phyloP scores from a whole-genome alignment of 2,888 invertebrate genomes.

The Tholera decimalis region DNA sequence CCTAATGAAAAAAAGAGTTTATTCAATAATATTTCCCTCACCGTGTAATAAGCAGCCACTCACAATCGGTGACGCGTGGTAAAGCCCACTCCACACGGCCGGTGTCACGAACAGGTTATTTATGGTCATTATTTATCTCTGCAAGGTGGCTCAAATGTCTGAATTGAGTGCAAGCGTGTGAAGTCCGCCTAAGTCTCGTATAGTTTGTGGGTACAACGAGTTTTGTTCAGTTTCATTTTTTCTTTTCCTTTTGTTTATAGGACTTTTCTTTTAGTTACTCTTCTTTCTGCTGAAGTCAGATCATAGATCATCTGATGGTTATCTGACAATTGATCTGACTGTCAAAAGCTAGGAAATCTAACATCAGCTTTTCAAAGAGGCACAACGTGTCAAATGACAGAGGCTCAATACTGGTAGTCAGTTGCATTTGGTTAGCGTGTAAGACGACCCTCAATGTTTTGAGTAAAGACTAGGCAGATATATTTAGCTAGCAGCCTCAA shows the following conservation, averaged over 20 bases:
- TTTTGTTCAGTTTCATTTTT: constrained; percentile 20
- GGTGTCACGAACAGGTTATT: constrained; percentile 88
- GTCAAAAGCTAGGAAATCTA: too few relatives aligned
- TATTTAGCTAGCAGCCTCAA: too few relatives aligned
- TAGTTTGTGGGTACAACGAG: constrained; percentile 31
- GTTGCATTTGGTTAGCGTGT: too few relatives aligned
- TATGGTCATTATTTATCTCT: constrained; percentile 88
- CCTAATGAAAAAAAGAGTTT: neutral
- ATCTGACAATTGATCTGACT: too few relatives aligned
- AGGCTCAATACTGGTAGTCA: too few relatives aligned
- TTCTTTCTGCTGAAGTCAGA: too few relatives aligned
- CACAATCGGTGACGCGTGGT: constrained; percentile 76
- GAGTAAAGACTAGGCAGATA: too few relatives aligned
- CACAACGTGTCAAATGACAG: too few relatives aligned
- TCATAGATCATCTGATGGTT: too few relatives aligned
- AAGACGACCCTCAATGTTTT: too few relatives aligned
- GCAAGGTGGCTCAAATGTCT: constrained; percentile 66
- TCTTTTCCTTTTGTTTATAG: neutral
- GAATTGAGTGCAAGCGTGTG: constrained; percentile 71
- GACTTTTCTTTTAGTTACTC: constrained; percentile 1
- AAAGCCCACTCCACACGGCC: constrained; percentile 86
- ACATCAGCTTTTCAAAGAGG: too few relatives aligned
- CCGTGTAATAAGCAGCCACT: constrained; percentile 72
- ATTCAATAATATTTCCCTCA: constrained; percentile 19
- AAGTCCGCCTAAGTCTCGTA: constrained; percentile 54